Evolutionary conservation across 2,113 vertebrate species (phyloP).

Genomic region (Ictalurus furcatus): DNA sequence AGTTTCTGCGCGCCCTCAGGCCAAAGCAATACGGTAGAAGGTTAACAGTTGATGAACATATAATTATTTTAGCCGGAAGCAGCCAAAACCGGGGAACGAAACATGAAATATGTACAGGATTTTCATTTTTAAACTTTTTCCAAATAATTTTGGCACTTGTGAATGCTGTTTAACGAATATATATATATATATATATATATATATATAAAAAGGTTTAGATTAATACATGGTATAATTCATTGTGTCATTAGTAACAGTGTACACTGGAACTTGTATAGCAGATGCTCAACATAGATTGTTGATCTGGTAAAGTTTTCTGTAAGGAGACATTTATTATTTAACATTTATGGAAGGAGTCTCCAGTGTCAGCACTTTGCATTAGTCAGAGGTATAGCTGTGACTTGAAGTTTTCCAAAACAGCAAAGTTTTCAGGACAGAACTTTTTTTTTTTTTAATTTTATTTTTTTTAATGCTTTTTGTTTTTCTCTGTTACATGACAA

Average conservation of each 20-base stretch:
- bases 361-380: neutral
- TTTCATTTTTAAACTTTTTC: slow-evolving; percentile 3
- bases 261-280: too few species aligned
- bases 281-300: too few species aligned
- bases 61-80: slow-evolving; percentile 35
- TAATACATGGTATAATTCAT: too few species aligned
- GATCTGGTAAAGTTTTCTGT: neutral
- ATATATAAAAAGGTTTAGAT: too few species aligned
- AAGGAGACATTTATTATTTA: neutral
- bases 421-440: neutral
- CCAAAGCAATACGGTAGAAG: slow-evolving; percentile 34
- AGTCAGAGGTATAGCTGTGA: neutral
- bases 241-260: too few species aligned
- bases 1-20: slow-evolving; percentile 20
- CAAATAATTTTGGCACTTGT: neutral
- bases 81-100: neutral
- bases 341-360: neutral
- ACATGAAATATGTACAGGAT: neutral
- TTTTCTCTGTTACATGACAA: neutral
- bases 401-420: neutral
- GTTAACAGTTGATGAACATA: slow-evolving; percentile 28
- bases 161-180: neutral
- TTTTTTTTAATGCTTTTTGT: neutral
- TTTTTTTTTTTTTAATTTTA: too few species aligned
- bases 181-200: neutral